Base-by-base conservation (phyloP, 92 coral and sea anemone species). In the Phenganax marumi region DNA sequence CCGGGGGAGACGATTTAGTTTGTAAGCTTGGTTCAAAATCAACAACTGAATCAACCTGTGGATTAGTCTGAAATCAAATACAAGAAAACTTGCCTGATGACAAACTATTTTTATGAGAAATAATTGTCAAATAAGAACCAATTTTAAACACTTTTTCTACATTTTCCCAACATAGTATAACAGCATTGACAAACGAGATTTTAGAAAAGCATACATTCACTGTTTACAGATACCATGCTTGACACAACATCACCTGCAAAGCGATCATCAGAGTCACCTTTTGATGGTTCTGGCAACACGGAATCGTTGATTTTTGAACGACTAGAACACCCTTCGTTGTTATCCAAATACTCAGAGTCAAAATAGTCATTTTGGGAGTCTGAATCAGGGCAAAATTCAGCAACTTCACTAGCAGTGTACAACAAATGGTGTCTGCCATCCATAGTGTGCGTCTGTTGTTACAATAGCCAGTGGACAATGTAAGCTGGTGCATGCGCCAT, bases 331-430 rank as follows among this genome's bases (percentile, higher is more conserved):
- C 13, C 75, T 70, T 26, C 51, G 43, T 70, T 52, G 16, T 19
- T 70, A 70, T 70, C 75, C 2, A 52, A 70, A 14, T 17, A 70
- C 1, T 70, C 10, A 6, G 52, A 70, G 5, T 33, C 52, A 43
- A 70, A 70, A 70, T 70, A 43, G 26, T 73, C 77, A 73, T 73
- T 46, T 73, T 73, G 23, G 26, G 77, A 73, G 26, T 73, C 77
- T 4, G 77, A 73, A 46, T 73, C 77, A 12, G 77, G 57, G 50
- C 46, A 73, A 49, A 70, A 26, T 26, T 70, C 50, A 3, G 25
- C 51, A 70, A 70, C 75, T 70, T 70, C 75, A 21, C 52, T 43
- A 1, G 52, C 75, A 14, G 75, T 4, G 43, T 18, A 18, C 12
- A 12, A 23, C 7, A 14, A 3, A 65, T 43, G 19, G 26, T 65